Conservation (phyloP, 2,797 vertebrate genomes). For the Anas capensis region DNA sequence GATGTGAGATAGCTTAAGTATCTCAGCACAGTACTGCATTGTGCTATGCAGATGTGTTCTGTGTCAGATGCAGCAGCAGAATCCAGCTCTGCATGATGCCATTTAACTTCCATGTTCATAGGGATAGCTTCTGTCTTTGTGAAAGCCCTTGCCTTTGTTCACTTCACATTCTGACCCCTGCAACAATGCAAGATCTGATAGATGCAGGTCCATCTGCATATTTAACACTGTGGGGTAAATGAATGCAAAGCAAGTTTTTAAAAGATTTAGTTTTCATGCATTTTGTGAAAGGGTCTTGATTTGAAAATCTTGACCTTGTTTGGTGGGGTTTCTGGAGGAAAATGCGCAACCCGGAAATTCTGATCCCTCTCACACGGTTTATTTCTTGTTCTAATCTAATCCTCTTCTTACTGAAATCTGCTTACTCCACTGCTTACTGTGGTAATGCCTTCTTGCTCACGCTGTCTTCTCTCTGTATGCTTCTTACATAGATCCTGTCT, state of each 20-base stretch:
- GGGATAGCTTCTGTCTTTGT: neutral
- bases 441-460: neutral
- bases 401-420: neutral
- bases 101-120: neutral
- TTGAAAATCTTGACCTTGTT: neutral
- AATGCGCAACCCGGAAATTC: neutral
- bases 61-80: neutral
- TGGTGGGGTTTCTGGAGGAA: neutral
- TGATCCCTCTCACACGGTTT: neutral
- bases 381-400: neutral
- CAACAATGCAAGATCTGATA: neutral
- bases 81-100: neutral
- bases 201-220: neutral
- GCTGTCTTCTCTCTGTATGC: rapidly evolving
- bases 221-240: neutral
- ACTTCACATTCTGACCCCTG: neutral
- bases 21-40: neutral
- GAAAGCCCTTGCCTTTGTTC: neutral
- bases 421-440: neutral
- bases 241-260: neutral
- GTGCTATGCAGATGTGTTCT: neutral
- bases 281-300: neutral
- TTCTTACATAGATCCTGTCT: neutral
- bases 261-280: neutral
- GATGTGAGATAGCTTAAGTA: neutral